phyloP scores from a whole-genome alignment of 2,888 invertebrate species.

The Terebella lapidaria region DNA sequence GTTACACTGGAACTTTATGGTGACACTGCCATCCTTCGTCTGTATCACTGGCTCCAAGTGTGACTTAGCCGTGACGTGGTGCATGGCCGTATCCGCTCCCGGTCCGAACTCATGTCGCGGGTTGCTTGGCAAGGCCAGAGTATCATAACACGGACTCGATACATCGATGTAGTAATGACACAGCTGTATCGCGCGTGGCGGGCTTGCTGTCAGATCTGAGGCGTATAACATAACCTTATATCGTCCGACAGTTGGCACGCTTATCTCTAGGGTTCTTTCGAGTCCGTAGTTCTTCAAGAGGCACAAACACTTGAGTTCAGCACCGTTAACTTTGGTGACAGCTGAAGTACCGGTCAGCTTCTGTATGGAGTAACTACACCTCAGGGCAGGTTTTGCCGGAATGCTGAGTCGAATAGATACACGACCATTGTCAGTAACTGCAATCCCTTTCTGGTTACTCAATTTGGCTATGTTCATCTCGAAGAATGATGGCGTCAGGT shows the following conservation, averaged over 20 bases:
- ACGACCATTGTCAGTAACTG: background rate
- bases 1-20: background rate
- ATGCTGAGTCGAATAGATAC: background rate
- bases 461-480: slow-evolving; percentile 14
- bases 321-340: background rate
- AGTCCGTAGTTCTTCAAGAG: background rate
- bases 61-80: background rate
- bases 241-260: background rate
- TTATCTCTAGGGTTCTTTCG: background rate
- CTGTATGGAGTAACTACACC: background rate
- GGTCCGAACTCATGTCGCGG: background rate
- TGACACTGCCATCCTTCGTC: background rate
- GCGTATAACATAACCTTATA: background rate
- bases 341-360: background rate
- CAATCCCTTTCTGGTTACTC: background rate
- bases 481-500: slow-evolving; percentile 43
- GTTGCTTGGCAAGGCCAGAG: background rate
- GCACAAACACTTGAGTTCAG: background rate
- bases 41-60: background rate
- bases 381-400: background rate
- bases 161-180: background rate
- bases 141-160: background rate
- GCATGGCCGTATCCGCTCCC: background rate
- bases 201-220: background rate
- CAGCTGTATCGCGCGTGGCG: background rate